phyloP scores from a whole-genome alignment of 2,797 vertebrate species.

The Phalloptychus januarius region DNA sequence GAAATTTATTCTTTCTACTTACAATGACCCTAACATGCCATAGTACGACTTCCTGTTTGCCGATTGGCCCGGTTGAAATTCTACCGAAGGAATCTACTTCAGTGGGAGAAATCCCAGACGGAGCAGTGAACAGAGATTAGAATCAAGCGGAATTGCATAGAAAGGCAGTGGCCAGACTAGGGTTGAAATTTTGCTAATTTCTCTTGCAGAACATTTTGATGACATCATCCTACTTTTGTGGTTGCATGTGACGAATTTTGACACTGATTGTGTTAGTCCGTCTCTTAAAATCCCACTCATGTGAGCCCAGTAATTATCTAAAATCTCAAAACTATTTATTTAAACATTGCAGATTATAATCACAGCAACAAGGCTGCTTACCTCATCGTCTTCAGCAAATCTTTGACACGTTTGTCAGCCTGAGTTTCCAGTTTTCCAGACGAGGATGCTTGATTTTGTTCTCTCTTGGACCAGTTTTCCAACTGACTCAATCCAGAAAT shows the following conservation, averaged over 20 bases:
- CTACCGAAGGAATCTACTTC: no score
- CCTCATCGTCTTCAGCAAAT: slow-evolving; percentile 61
- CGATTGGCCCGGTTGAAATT: no score
- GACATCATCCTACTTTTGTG: no score
- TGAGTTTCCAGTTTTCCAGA: slow-evolving; percentile 15
- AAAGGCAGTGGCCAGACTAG: no score
- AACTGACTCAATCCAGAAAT: slow-evolving; percentile 10
- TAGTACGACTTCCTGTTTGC: no score
- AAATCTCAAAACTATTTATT: not conserved
- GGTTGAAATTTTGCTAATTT: no score
- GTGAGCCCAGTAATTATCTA: not conserved
- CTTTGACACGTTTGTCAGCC: slow-evolving; percentile 19
- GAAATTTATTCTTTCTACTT: no score
- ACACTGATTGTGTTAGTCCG: not conserved
- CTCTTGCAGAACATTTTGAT: no score
- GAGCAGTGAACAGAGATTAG: no score
- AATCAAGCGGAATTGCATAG: no score
- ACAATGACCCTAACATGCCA: no score
- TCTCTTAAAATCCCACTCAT: not conserved
- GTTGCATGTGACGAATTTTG: not conserved
- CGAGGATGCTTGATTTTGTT: not conserved
- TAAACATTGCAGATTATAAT: not conserved
- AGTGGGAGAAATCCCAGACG: no score
- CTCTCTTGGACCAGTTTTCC: slow-evolving; percentile 5
- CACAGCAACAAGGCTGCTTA: slow-evolving; percentile 21